Base-by-base conservation (phyloP, 2,113 vertebrate genomes). In the Salvator merianae region DNA sequence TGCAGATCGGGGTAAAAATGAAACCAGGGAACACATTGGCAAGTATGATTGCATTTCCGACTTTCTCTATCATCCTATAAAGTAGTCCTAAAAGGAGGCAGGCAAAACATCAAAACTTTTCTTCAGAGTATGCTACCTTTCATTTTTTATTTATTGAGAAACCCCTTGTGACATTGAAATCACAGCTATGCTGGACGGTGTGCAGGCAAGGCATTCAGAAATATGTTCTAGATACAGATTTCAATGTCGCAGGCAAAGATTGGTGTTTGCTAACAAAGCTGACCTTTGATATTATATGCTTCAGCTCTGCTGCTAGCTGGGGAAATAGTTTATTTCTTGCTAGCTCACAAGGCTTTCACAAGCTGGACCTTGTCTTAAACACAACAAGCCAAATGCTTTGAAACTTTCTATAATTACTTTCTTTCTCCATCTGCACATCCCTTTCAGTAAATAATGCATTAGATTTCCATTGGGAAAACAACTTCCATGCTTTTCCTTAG, bases 231-330 rank as follows among this genome's bases (percentile, higher is more conserved):
- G 66, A 84, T 77, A 26, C 75, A 72, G 53, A 78, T 72, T 84
- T 84, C 83, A 79, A 63, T 79, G 83, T 78, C n/a, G 30, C 36
- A 72, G 66, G 53, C 20, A 62, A 32, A 63, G 75, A 79, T 71
- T 79, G 66, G 53, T 32, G 68, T 72, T 63, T 10, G 68, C 30
- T 30, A 84, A 79, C 76, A 65, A 47, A 79, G 76, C 47, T 79
- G 68, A 71, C 68, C 50, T 79, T 84, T 84, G 83, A 63, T 84
- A 84, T 72, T 79, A 62, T 79, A 72, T 47, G 20, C 76, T 62
- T 62, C 53, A 63, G 53, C 68, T 34, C 38, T 63, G 65, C 53
- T 72, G 36, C 66, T 62, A 47, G 68, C 83, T 47, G n/a, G 3
- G 68, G 40, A 78, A 84, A 77, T 55, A 55, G 20, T 77, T 32